A percentile compares a stretch with the other conserved stretches of the same genome.
Conservation (phyloP, 64 coral and sea anemone species). For the Actinia tenebrosa region DNA sequence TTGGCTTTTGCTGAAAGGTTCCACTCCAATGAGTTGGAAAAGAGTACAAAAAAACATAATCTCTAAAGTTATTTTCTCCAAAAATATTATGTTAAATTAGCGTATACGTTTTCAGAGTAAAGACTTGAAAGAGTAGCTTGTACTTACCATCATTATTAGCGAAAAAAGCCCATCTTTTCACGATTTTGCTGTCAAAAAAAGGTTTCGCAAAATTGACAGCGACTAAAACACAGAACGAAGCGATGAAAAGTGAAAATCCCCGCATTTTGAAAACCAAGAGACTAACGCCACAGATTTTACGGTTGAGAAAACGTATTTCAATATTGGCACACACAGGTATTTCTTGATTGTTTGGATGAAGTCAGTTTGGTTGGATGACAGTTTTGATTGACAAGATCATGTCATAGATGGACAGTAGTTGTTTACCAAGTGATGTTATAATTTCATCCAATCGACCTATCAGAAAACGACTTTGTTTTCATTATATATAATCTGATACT, state of each 20-base stretch:
- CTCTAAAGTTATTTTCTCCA: not conserved
- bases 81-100: not conserved
- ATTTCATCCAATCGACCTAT: not conserved
- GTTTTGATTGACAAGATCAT: not conserved
- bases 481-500: no score
- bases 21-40: constrained; percentile 1
- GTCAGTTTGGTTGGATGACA: not conserved
- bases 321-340: not conserved
- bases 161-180: constrained; percentile 77
- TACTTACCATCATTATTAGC: constrained; percentile 80
- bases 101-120: not conserved
- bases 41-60: not conserved
- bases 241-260: not conserved
- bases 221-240: not conserved
- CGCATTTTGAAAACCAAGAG: not conserved
- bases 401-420: not conserved
- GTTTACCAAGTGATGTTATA: not conserved
- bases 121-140: not conserved
- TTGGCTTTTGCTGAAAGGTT: not conserved
- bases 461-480: not conserved
- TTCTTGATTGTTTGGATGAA: constrained; percentile 10
- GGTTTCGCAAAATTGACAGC: not conserved
- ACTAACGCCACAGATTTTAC: not conserved
- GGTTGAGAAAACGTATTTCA: not conserved
- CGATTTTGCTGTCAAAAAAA: constrained; percentile 20